A percentile compares a stretch with the other conserved stretches of the same genome.
Conservation (phyloP, 2,113 vertebrate genomes). For the Myotis brandtii region DNA sequence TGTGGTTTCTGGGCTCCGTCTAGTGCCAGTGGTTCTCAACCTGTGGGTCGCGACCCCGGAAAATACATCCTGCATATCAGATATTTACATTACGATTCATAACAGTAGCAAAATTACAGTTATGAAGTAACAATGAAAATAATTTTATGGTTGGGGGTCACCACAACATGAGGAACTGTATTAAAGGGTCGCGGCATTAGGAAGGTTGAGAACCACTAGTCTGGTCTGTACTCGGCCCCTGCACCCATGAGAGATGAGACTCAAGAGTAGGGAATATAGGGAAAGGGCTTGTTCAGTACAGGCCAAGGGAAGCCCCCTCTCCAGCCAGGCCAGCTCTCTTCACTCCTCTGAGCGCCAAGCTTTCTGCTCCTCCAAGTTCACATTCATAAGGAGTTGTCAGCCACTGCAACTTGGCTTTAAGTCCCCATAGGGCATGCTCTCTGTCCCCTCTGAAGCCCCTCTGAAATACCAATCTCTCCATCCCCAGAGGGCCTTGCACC, state of each 20-base stretch:
- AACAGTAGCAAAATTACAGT: no score
- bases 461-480: no score
- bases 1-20: background rate
- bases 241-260: background rate
- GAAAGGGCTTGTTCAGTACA: background rate
- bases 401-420: background rate
- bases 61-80: no score
- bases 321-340: background rate
- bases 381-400: background rate
- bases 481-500: no score
- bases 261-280: background rate
- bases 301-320: background rate
- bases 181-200: no score
- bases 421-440: background rate
- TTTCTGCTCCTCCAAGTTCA: background rate
- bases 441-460: background rate
- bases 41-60: no score
- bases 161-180: no score
- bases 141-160: no score
- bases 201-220: background rate
- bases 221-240: fast-evolving
- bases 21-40: background rate
- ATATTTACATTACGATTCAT: no score
- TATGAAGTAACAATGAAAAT: no score
- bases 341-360: background rate